Evolutionary conservation across 2,113 vertebrate species (phyloP).

Genomic region (Pongo pygmaeus): DNA sequence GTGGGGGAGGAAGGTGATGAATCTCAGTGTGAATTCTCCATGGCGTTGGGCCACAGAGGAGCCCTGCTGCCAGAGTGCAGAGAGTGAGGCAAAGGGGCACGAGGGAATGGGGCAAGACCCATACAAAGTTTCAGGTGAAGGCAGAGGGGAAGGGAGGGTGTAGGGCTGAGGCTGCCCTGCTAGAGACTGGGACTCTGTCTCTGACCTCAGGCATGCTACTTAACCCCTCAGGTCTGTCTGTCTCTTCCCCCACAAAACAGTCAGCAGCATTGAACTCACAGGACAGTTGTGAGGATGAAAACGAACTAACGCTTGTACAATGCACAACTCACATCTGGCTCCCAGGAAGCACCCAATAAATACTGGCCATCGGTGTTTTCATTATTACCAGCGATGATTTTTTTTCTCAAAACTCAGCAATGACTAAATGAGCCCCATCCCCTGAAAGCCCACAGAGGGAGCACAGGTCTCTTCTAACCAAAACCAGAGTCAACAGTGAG

Average conservation of each 20-base stretch:
- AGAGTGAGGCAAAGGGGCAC: neutral
- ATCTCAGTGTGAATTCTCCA: neutral
- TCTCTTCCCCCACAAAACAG: neutral
- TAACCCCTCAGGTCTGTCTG: neutral
- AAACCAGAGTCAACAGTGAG: neutral
- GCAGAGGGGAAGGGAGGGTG: neutral
- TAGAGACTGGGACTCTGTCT: neutral
- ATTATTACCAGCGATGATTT: neutral
- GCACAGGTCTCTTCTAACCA: neutral
- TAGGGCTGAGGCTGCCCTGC: neutral
- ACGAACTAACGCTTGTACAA: neutral
- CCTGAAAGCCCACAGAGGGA: neutral
- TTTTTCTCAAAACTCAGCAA: neutral
- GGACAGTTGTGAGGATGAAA: neutral
- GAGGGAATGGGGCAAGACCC: neutral
- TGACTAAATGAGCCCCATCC: neutral
- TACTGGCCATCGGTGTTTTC: neutral
- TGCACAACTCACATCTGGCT: neutral
- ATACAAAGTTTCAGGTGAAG: neutral
- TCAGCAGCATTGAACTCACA: neutral
- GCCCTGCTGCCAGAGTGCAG: accelerated
- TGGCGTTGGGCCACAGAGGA: neutral
- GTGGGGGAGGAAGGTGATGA: neutral
- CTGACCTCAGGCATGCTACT: neutral
- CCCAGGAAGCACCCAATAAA: neutral